phyloP scores from a whole-genome alignment of 2,888 invertebrate species.

The Sthenelais limicola region DNA sequence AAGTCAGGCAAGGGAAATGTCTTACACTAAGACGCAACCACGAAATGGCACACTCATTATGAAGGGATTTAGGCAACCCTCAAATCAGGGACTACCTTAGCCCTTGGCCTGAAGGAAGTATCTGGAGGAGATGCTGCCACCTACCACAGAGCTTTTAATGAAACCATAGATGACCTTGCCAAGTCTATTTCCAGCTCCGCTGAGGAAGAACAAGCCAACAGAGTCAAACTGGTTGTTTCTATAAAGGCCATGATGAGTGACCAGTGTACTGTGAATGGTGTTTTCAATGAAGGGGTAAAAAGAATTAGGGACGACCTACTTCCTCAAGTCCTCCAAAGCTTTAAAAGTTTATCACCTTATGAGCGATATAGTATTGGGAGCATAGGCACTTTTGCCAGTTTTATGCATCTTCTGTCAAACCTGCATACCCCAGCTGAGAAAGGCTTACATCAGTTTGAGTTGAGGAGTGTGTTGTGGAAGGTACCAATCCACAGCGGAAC shows the following conservation, averaged over 20 bases:
- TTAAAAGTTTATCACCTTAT: not conserved
- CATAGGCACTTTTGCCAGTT: not conserved
- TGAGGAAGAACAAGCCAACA: no score
- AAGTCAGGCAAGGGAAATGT: no score
- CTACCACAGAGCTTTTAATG: no score
- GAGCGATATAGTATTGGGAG: not conserved
- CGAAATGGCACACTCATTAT: no score
- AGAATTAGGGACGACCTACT: not conserved
- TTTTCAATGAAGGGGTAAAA: not conserved
- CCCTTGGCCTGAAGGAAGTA: no score
- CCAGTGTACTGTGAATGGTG: not conserved
- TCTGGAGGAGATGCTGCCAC: no score
- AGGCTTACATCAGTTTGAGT: not conserved
- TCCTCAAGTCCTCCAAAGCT: not conserved
- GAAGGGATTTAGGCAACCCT: no score
- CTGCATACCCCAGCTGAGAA: not conserved
- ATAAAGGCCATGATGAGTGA: not conserved
- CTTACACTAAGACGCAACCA: no score
- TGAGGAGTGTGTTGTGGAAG: not conserved
- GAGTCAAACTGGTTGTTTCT: not conserved
- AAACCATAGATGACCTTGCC: no score
- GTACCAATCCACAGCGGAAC: not conserved
- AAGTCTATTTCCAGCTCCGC: no score
- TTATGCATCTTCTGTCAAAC: not conserved
- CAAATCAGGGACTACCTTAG: no score